A percentile compares a stretch with the other conserved stretches of the same genome.
These are phyloP conservation scores for Drosophila tristis DNA, from an alignment of 1,140 invertebrate species.

Conservation along the genomic window DNA sequence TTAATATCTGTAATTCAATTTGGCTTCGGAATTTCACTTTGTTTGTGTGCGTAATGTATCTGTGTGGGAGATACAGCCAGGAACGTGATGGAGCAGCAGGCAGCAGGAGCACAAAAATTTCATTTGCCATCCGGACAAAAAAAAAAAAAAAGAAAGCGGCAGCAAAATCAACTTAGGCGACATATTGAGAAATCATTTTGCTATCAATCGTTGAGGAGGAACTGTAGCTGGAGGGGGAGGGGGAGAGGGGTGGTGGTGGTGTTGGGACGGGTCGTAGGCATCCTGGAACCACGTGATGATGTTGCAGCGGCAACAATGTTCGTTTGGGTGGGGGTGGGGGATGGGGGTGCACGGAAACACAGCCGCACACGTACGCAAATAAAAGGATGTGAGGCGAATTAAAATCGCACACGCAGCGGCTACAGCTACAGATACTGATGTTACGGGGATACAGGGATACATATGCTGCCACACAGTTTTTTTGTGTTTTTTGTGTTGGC, in stretches of 20 bases:
- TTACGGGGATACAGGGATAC: conserved; percentile 19
- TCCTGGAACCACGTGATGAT: too few species aligned
- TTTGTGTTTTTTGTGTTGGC: not conserved
- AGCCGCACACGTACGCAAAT: conserved; percentile 73
- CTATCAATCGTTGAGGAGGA: conserved; percentile 60
- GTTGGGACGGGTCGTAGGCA: not conserved
- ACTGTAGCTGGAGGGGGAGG: too few species aligned
- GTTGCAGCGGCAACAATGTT: too few species aligned
- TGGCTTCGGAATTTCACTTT: not conserved
- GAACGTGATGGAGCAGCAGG: too few species aligned
- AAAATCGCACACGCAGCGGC: conserved; percentile 50
- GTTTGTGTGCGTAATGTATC: conserved; percentile 41
- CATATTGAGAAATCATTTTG: conserved; percentile 75
- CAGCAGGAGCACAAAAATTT: conserved; percentile 36
- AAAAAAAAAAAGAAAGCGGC: too few species aligned
- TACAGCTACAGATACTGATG: not conserved
- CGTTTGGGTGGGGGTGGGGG: too few species aligned
- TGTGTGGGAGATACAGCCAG: conserved; percentile 17
- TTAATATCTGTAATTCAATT: conserved; percentile 60
- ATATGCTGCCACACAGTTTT: conserved; percentile 31
- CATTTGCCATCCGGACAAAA: conserved; percentile 33
- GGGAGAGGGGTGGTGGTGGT: conserved; percentile 2
- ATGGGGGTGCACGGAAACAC: not conserved
- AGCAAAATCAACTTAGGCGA: conserved; percentile 60
- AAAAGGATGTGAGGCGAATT: conserved; percentile 79